phyloP scores from a whole-genome alignment of 2,797 vertebrate species.

The Linurgus olivaceus region DNA sequence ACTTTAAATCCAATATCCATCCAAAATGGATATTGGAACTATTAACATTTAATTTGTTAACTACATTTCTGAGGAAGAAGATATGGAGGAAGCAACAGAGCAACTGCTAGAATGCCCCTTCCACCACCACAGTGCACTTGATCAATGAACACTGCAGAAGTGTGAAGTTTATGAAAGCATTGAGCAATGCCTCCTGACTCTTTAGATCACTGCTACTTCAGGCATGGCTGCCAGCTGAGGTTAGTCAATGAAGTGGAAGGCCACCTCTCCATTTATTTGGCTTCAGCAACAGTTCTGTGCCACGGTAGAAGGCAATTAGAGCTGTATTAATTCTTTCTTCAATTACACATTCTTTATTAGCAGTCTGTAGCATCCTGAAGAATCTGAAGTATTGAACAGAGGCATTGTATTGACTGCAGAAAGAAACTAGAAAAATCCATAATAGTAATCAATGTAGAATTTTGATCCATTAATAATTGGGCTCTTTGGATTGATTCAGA shows the following conservation, averaged over 20 bases:
- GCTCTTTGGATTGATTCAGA: background rate
- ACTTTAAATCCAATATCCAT: background rate
- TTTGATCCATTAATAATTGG: background rate
- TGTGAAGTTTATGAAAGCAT: background rate
- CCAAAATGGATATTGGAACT: background rate
- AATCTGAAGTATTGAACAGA: background rate
- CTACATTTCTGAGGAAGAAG: background rate
- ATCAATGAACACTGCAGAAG: fast-evolving
- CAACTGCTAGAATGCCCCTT: background rate
- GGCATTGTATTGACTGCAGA: background rate
- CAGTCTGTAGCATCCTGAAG: background rate
- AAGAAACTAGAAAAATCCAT: background rate
- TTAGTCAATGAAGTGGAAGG: background rate
- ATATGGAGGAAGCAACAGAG: background rate
- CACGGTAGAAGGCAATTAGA: background rate
- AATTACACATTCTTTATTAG: background rate
- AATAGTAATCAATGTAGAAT: background rate
- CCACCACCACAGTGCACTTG: fast-evolving
- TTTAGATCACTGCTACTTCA: background rate
- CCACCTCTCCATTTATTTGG: background rate
- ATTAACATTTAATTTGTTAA: background rate
- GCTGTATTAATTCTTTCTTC: background rate
- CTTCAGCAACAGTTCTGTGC: background rate
- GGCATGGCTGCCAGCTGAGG: background rate
- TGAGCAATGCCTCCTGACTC: background rate